Evolutionary conservation across 2,797 vertebrate species (phyloP).

Genomic region (Rhabdophis nuchalis): DNA sequence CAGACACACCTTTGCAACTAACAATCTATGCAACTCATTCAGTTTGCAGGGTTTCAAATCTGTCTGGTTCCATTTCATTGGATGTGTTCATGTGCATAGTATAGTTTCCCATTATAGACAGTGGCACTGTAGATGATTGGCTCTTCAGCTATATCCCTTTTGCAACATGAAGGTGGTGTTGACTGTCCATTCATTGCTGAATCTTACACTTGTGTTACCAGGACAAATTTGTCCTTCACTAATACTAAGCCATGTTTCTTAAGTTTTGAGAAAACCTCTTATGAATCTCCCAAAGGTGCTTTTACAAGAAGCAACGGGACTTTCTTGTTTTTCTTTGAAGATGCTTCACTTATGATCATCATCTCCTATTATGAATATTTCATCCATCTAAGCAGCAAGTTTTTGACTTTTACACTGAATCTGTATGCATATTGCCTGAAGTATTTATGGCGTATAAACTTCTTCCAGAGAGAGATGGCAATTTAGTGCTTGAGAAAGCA

Average conservation of each 20-base stretch:
- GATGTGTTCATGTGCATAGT: neutral
- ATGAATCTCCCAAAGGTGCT: neutral
- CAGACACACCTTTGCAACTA: no score
- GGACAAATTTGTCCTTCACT: neutral
- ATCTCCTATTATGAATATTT: neutral
- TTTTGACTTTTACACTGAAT: neutral
- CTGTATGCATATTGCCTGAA: neutral
- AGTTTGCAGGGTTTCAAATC: neutral
- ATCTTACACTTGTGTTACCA: neutral
- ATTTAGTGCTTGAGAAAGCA: neutral
- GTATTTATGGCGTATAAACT: neutral
- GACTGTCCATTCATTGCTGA: neutral
- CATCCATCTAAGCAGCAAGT: neutral
- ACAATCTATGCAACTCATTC: neutral
- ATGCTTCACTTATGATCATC: neutral
- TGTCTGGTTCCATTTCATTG: neutral
- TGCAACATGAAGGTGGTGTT: neutral
- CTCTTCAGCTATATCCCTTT: neutral
- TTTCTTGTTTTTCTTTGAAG: neutral
- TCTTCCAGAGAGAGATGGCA: neutral
- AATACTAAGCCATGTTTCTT: neutral
- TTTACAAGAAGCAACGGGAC: neutral
- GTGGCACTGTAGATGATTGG: neutral
- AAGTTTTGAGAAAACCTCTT: neutral
- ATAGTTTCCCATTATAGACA: neutral